These are phyloP conservation scores for Gymnarchus niloticus DNA, from an alignment of 2,113 vertebrate species.

Conservation along the genomic window DNA sequence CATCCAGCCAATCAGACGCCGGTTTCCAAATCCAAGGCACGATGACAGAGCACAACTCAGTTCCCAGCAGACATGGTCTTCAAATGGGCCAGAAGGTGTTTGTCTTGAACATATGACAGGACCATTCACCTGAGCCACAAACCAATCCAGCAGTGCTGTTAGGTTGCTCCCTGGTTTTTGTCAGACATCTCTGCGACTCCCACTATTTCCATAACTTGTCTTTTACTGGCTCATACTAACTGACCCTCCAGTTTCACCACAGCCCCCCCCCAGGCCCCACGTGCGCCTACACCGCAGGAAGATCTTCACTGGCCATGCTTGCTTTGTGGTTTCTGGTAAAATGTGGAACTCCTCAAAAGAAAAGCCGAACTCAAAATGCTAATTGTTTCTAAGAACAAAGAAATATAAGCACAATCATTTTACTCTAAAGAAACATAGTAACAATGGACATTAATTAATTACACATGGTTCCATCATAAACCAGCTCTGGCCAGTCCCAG, in stretches of 20 bases:
- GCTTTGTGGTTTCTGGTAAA: background rate
- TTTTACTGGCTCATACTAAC: background rate
- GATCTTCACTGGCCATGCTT: background rate
- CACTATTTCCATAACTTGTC: background rate
- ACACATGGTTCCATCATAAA: background rate
- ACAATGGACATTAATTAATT: constrained; percentile 2
- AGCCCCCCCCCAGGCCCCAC: background rate
- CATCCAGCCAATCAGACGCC: background rate
- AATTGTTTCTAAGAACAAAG: background rate
- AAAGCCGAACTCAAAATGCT: background rate
- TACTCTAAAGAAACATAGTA: background rate
- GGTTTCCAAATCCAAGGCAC: background rate
- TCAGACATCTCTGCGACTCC: background rate
- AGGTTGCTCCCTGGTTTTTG: background rate
- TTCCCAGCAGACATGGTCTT: background rate
- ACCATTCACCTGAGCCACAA: background rate
- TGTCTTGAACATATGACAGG: background rate
- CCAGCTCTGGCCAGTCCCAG: background rate
- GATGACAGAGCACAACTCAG: background rate
- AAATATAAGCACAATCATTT: background rate
- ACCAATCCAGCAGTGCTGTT: background rate
- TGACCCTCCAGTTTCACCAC: background rate
- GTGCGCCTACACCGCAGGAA: background rate
- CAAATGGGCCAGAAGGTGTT: background rate
- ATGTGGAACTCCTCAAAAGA: background rate